Percentiles rank a stretch among this genome's conserved stretches.
Conservation (phyloP, 2,888 invertebrate genomes). For the Graphium colonna region DNA sequence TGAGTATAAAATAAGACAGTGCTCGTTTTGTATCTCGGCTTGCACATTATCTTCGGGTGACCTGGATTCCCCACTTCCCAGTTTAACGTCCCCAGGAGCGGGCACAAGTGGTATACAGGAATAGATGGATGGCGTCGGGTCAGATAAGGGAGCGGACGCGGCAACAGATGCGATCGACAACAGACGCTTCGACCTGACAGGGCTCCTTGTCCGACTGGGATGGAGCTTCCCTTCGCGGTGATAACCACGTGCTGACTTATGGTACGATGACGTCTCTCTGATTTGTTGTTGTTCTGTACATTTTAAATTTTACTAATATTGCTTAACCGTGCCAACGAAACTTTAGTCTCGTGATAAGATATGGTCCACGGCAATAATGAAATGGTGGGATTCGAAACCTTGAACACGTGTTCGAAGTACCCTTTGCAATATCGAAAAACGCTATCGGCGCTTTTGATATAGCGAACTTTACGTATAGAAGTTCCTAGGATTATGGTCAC, state of each 20-base stretch:
- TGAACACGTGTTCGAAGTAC: too few relatives aligned
- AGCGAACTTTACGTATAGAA: too few relatives aligned
- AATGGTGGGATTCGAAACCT: too few relatives aligned
- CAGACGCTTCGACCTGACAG: constrained; percentile 9
- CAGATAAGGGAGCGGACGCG: constrained; percentile 2
- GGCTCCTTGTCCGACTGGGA: not conserved
- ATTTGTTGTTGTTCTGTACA: not conserved
- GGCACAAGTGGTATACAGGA: constrained; percentile 2
- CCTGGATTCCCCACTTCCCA: too few relatives aligned
- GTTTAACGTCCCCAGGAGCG: not conserved
- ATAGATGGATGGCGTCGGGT: constrained; percentile 11
- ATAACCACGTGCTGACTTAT: constrained; percentile 3
- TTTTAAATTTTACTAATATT: not conserved
- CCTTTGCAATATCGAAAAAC: too few relatives aligned
- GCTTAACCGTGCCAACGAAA: too few relatives aligned
- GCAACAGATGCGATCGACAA: constrained; percentile 11
- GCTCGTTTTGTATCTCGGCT: not conserved
- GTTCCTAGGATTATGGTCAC: too few relatives aligned
- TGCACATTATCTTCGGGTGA: not conserved
- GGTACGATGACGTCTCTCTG: not conserved
- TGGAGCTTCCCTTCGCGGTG: not conserved
- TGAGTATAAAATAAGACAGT: too few relatives aligned
- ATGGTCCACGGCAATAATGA: too few relatives aligned
- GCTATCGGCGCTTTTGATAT: too few relatives aligned
- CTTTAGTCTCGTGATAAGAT: too few relatives aligned